Evolutionary conservation across 1,140 invertebrate species (phyloP), one percentile per base, ranked within the genome.

Genomic region (Leptinotarsa texana): DNA sequence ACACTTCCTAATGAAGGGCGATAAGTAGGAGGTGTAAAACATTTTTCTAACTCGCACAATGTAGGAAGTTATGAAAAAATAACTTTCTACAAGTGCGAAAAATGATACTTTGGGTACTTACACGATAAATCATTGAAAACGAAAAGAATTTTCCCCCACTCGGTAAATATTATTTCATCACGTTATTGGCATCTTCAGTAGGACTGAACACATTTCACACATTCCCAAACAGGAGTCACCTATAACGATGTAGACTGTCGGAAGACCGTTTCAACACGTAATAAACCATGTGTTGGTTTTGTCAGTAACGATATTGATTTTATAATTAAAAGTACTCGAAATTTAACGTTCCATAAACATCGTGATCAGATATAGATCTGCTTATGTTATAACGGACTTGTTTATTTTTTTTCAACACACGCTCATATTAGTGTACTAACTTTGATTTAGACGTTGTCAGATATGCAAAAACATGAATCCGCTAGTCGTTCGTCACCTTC

Each of bases 301-400:
- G 15, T 33, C 65, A 67, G 65, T 27, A 67, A n/a, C 65, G 42
- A 67, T 67, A 67, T 67, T 67, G 65, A 67, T 67, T 67, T 67
- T 67, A 67, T 67, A 67, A 67, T 67, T 67, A 67, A 67, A 67
- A 67, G 65, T 67, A 67, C 65, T 67, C 65, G 24, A 67, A 67
- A 67, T 67, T 67, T 67, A 67, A 67, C 65, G 65, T 67, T 67
- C 27, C n/a, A 67, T 67, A 67, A 67, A 67, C 65, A 67, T 24
- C 65, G 65, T 17, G 65, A 42, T 67, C 65, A 17, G 22, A 67
- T 67, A 24, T 67, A 67, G 65, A 67, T 67, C 42, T 67, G 65
- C 24, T 67, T 67, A 67, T 67, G 65, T 67, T 67, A 67, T 24
- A 67, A 42, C 65, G 21, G 65, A 15, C 42, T 42, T 67, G 65